Percentiles rank a stretch among this genome's conserved stretches.
These are phyloP conservation scores for Drosophila leontia DNA, from an alignment of 1,140 invertebrate species.

Conservation along the genomic window DNA sequence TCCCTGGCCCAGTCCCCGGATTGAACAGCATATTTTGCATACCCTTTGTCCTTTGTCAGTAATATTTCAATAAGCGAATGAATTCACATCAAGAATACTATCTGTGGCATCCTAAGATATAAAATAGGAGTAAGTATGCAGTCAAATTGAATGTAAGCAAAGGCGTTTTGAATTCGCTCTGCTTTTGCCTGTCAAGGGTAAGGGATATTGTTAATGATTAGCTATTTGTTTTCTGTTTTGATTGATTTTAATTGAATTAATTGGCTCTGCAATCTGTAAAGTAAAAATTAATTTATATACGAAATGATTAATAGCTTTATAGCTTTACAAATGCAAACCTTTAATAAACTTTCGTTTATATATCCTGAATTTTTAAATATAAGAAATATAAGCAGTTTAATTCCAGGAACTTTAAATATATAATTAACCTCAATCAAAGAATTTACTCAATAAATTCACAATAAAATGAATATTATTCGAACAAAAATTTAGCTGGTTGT, in stretches of 20 bases:
- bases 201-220: neutral
- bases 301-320: too few relatives aligned
- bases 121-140: conserved; percentile 1
- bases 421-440: neutral
- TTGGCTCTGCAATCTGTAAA: neutral
- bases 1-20: conserved; percentile 13
- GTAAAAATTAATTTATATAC: neutral
- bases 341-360: too few relatives aligned
- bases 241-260: neutral
- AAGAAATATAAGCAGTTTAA: neutral
- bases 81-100: conserved; percentile 29
- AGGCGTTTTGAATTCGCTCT: too few relatives aligned
- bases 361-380: too few relatives aligned
- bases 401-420: neutral
- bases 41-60: conserved; percentile 46
- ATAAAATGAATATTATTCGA: neutral
- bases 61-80: conserved; percentile 73
- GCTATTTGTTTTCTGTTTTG: neutral
- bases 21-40: conserved; percentile 64
- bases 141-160: neutral
- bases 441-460: neutral
- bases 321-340: too few relatives aligned
- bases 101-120: conserved; percentile 21
- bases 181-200: neutral
- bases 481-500: neutral